phyloP scores from a whole-genome alignment of 1,140 invertebrate species.

The Oryctes rhinoceros region DNA sequence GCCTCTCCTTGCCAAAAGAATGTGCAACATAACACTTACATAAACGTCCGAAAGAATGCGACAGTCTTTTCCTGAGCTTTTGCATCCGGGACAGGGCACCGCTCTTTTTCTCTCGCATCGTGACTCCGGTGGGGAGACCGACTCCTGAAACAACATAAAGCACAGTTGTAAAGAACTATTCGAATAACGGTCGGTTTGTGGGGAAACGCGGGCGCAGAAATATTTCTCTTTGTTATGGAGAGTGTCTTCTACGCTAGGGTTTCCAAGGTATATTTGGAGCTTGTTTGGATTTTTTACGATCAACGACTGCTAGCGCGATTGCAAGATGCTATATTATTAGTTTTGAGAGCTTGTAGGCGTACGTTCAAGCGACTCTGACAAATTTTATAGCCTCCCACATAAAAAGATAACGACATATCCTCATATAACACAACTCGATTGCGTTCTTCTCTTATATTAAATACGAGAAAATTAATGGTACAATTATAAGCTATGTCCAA shows the following conservation, averaged over 20 bases:
- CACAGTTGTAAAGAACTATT: conserved; percentile 5
- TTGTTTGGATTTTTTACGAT: too few species aligned
- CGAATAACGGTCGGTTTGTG: conserved; percentile 15
- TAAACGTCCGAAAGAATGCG: conserved; percentile 89
- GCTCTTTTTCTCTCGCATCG: conserved; percentile 90
- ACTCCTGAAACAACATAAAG: conserved; percentile 68
- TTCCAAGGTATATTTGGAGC: too few species aligned
- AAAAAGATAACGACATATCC: too few species aligned
- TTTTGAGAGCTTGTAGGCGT: too few species aligned
- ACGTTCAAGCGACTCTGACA: too few species aligned
- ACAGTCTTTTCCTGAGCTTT: conserved; percentile 89
- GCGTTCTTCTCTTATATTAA: too few species aligned
- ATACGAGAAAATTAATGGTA: too few species aligned
- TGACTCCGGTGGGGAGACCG: conserved; percentile 66
- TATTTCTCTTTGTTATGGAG: background rate
- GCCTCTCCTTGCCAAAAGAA: background rate
- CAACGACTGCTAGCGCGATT: too few species aligned
- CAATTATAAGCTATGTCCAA: too few species aligned
- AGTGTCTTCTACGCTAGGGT: background rate
- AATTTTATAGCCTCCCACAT: too few species aligned
- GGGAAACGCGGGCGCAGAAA: background rate
- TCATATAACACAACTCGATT: too few species aligned
- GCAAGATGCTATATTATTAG: too few species aligned
- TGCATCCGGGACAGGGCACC: conserved; percentile 87
- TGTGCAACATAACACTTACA: conserved; percentile 73